phyloP scores from a whole-genome alignment of 1,140 invertebrate species.

The Drosophila arawakana region DNA sequence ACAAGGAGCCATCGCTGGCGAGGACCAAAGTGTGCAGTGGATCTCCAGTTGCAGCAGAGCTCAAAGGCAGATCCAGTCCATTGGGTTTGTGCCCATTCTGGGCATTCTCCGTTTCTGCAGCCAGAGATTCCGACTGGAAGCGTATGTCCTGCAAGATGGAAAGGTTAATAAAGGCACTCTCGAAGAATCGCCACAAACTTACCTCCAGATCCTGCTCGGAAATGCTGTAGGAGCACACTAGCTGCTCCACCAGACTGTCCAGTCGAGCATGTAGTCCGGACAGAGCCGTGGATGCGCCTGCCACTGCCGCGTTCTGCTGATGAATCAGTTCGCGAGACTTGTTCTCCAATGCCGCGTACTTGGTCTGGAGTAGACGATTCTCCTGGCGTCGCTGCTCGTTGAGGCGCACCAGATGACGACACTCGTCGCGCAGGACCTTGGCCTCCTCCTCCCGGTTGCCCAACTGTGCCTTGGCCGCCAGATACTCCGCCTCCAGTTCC shows the following conservation, averaged over 20 bases:
- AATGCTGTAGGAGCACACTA: constrained; percentile 90
- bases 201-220: constrained; percentile 91
- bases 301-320: constrained; percentile 89
- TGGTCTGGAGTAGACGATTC: constrained; percentile 88
- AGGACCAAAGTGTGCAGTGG: constrained; percentile 65
- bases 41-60: constrained; percentile 46
- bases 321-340: constrained; percentile 88
- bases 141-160: constrained; percentile 87
- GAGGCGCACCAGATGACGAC: constrained; percentile 90
- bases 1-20: constrained; percentile 86
- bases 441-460: constrained; percentile 86
- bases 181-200: not conserved
- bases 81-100: constrained; percentile 80
- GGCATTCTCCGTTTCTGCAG: constrained; percentile 87
- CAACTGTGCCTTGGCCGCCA: constrained; percentile 85
- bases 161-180: not conserved
- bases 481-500: constrained; percentile 90
- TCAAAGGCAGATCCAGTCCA: constrained; percentile 66
- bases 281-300: constrained; percentile 89
- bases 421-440: constrained; percentile 89
- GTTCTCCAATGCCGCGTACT: constrained; percentile 87
- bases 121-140: constrained; percentile 90
- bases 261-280: constrained; percentile 89
- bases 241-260: constrained; percentile 89
- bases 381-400: constrained; percentile 92